These are phyloP conservation scores for Amblyopsis hoosieri DNA, from an alignment of 2,797 vertebrate genomes.

Conservation along the genomic window DNA sequence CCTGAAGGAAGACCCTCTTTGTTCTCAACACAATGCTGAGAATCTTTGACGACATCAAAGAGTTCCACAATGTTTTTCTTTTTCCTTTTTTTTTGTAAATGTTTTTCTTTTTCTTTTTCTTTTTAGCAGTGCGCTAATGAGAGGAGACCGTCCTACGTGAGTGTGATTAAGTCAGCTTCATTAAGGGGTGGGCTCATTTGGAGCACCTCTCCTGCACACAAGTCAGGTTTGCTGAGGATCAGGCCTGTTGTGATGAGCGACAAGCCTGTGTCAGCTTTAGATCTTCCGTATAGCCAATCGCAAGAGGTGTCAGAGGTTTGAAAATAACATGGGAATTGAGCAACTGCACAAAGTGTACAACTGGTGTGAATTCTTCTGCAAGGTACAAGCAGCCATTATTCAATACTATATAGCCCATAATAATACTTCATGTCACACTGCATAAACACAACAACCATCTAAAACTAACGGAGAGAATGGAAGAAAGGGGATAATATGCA, in stretches of 20 bases:
- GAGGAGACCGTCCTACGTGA: constrained; percentile 62
- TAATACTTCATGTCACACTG: constrained; percentile 51
- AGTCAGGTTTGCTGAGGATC: constrained; percentile 57
- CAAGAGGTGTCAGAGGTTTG: constrained; percentile 21
- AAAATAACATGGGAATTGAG: constrained; percentile 43
- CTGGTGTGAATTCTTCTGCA: constrained; percentile 19
- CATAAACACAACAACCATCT: constrained; percentile 52
- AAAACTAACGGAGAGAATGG: constrained; percentile 39
- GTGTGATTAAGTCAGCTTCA: constrained; percentile 70
- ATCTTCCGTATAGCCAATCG: constrained; percentile 47
- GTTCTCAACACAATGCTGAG: constrained; percentile 72
- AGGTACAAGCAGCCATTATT: constrained; percentile 27
- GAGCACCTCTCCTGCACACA: constrained; percentile 32
- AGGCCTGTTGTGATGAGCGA: constrained; percentile 51
- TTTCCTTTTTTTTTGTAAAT: constrained; percentile 4
- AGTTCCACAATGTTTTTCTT: constrained; percentile 45
- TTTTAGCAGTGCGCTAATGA: constrained; percentile 68
- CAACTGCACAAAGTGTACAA: background rate
- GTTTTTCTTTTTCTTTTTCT: constrained; percentile 27
- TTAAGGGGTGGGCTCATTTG: constrained; percentile 51
- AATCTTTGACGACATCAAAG: constrained; percentile 81
- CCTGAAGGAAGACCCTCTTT: constrained; percentile 72
- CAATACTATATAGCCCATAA: constrained; percentile 28
- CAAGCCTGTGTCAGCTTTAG: constrained; percentile 57
- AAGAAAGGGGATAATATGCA: constrained; percentile 35